Base-by-base conservation (phyloP, 2,113 vertebrate species). In the Plestiodon gilberti region DNA sequence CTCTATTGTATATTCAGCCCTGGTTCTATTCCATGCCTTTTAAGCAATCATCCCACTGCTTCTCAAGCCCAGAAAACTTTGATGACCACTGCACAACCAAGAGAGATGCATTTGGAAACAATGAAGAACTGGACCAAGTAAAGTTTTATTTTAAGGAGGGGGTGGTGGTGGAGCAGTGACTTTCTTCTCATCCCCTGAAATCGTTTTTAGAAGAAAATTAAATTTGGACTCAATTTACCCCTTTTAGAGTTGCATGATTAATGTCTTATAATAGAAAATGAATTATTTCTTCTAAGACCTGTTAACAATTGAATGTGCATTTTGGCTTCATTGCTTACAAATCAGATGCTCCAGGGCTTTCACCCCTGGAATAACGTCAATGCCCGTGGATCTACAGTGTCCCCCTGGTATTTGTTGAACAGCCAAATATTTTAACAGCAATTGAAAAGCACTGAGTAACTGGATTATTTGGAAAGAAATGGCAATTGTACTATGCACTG, bases 381-480 rank as follows among this genome's bases (percentile, higher is more conserved):
- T 52, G 5, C 48, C 38, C 73, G 81, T 38, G 78, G 52, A 71
- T 48, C 78, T 79, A 73, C 74, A 20, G 81, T 83, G 74, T 90
- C 85, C 64, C 81, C 89, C 92, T 79, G 83, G 88, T 92, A 90
- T 71, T 6, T 10, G 0, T 80, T 87, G 82, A 89, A 88, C 73
- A 85, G 87, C 88, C 87, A 90, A 85, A 81, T 73, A 88, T 84
- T 89, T 91, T 86, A 90, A 82, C 84, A 89, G 87, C 91, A 93
- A 84, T 82, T 93, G 75, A 90, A 87, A 92, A 92, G 69, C 93
- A 88, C 88, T 94, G 92, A 88, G 88, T 78, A 92, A 93, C 87
- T 90, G 73, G 90, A 77, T 91, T 93, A 85, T 23, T 73, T 89
- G 33, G 65, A 86, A 91, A 89, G 6, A 73, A 40, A 43, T 25